Evolutionary conservation across 2,113 vertebrate genomes (phyloP).

Genomic region (Python bivittatus): DNA sequence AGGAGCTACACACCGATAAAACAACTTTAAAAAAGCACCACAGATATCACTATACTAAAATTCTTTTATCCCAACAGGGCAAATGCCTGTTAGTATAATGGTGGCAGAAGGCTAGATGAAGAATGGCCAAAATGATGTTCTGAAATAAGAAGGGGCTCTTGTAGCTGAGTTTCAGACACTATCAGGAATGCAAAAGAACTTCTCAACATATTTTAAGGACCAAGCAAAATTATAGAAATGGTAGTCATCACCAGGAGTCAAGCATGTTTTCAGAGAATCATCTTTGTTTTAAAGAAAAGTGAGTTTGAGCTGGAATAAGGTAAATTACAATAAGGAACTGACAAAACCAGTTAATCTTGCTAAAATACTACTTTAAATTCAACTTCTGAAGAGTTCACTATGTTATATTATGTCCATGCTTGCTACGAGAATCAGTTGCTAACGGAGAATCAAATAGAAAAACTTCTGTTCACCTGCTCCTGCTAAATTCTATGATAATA

Average conservation of each 20-base stretch:
- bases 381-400: background rate
- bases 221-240: background rate
- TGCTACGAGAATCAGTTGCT: background rate
- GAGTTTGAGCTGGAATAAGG: background rate
- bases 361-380: background rate
- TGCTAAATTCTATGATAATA: background rate
- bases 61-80: background rate
- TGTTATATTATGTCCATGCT: background rate
- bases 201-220: background rate
- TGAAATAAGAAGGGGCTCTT: background rate
- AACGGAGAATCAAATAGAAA: background rate
- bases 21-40: background rate
- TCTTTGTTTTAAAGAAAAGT: background rate
- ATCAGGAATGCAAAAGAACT: background rate
- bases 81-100: background rate
- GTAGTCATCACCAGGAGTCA: background rate
- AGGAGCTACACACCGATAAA: background rate
- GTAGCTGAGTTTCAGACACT: background rate
- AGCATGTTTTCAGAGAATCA: background rate
- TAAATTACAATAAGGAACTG: background rate
- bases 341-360: background rate
- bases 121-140: background rate
- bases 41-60: background rate
- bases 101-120: background rate
- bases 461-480: background rate